Evolutionary conservation across 1,140 invertebrate genomes (phyloP), one percentile per base, ranked within the genome.

Genomic region (Leptopilina clavipes): DNA sequence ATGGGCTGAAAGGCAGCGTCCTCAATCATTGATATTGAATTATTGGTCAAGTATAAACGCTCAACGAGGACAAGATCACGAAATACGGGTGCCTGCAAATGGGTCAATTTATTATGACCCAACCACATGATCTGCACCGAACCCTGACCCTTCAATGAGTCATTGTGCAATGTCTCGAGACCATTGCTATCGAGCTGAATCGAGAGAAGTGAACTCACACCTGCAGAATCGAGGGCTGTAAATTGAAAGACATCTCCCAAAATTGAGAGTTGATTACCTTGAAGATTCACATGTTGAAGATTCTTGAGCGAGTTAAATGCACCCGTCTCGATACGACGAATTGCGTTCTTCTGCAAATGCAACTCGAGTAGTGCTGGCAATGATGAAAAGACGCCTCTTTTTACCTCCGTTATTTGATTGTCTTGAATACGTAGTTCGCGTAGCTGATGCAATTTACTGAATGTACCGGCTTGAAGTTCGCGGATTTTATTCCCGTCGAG

Each of bases 401-500:
- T 92, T 74, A 98, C 94, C 54, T 93, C 92, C 45, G 90, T 91
- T 44, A 98, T 92, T 80, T 93, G 93, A 91, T 98, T 98, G 86
- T 96, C 95, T 83, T 97, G 96, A 37, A 98, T 90, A 40, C 96
- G 91, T 12, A 98, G 93, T 90, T 97, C 96, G 65, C 94, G 92
- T 70, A 98, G 89, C 79, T 93, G 93, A 18, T 92, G 91, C 59
- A 95, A 90, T 82, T 94, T 94, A 72, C 93, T 90, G 87, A 98
- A 98, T 75, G 95, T 94, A 11, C 94, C 95, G 7, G 94, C 93
- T 81, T 96, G 93, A 72, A 99, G 89, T 77, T 95, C 94, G 10
- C 92, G 92, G 25, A 99, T 95, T 87, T 94, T 93, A 91, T 99
- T 99, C 81, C 96, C 95, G 91, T 98, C 97, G 81, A 99, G 89